These are phyloP conservation scores for Gallirallus australis DNA, from an alignment of 2,797 vertebrate genomes.

Conservation along the genomic window DNA sequence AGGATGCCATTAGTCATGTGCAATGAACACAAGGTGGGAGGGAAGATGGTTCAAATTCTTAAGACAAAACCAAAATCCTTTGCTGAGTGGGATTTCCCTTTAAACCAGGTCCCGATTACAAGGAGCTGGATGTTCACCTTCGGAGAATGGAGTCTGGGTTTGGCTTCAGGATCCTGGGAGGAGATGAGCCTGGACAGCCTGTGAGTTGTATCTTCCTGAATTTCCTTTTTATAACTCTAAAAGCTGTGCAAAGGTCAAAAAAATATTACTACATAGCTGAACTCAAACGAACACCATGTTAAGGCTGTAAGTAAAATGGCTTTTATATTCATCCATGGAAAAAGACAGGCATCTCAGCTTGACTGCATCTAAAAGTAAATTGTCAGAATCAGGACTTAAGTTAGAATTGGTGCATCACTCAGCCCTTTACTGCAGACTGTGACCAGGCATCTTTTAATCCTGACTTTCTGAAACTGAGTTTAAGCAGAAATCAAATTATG, in stretches of 20 bases:
- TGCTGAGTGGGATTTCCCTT: constrained; percentile 72
- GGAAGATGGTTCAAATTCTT: constrained; percentile 16
- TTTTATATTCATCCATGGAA: constrained; percentile 5
- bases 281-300: background rate
- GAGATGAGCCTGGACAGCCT: constrained; percentile 97
- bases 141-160: constrained; percentile 97
- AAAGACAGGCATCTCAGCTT: background rate
- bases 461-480: background rate
- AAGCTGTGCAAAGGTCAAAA: background rate
- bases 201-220: constrained; percentile 84
- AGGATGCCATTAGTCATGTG: constrained; percentile 58
- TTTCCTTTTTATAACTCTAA: background rate
- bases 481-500: background rate
- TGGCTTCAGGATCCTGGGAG: constrained; percentile 97
- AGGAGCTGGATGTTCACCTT: constrained; percentile 95
- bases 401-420: background rate
- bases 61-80: background rate
- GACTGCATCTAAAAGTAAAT: background rate
- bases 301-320: background rate
- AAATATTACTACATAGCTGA: background rate
- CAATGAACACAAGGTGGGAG: constrained; percentile 38
- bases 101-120: constrained; percentile 89
- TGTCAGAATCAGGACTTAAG: background rate
- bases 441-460: background rate
- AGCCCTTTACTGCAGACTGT: background rate